Conservation (phyloP, 2,797 vertebrate species). For the Clarias fuscus region DNA sequence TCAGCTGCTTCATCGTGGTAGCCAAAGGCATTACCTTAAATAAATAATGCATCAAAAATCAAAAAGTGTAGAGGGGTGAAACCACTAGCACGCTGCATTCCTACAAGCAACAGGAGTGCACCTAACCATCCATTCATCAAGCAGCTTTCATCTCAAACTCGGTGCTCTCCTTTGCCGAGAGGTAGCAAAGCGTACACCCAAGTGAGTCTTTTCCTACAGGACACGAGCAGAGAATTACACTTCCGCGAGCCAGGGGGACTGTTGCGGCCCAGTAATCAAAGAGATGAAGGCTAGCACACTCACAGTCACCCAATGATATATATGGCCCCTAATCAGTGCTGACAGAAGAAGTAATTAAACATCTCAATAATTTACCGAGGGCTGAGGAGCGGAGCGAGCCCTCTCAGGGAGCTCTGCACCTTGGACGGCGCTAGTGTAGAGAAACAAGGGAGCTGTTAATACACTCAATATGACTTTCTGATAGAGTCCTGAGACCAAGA, state of each 20-base stretch:
- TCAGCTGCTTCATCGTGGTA: background rate
- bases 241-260: conserved; percentile 21
- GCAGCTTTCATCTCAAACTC: conserved; percentile 28
- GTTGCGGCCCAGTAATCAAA: conserved; percentile 56
- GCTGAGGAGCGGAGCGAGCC: conserved; percentile 62
- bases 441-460: conserved; percentile 52
- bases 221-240: conserved; percentile 33
- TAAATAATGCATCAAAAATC: background rate
- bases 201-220: background rate
- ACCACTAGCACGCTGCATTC: conserved; percentile 17
- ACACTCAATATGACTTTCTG: conserved; percentile 19
- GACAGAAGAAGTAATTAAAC: conserved; percentile 74
- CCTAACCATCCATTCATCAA: conserved; percentile 36
- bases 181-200: conserved; percentile 17
- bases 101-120: conserved; percentile 21
- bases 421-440: conserved; percentile 57
- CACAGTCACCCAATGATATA: conserved; percentile 47
- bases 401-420: conserved; percentile 59
- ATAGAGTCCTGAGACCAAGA: background rate
- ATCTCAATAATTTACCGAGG: conserved; percentile 71
- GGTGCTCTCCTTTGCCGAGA: conserved; percentile 11
- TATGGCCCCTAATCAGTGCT: conserved; percentile 65
- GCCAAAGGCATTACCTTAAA: background rate
- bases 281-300: conserved; percentile 25
- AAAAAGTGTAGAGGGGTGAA: conserved; percentile 5